Evolutionary conservation across 2,113 vertebrate species (phyloP), one percentile per base, ranked within the genome.

Genomic region (Tachysurus vachellii): DNA sequence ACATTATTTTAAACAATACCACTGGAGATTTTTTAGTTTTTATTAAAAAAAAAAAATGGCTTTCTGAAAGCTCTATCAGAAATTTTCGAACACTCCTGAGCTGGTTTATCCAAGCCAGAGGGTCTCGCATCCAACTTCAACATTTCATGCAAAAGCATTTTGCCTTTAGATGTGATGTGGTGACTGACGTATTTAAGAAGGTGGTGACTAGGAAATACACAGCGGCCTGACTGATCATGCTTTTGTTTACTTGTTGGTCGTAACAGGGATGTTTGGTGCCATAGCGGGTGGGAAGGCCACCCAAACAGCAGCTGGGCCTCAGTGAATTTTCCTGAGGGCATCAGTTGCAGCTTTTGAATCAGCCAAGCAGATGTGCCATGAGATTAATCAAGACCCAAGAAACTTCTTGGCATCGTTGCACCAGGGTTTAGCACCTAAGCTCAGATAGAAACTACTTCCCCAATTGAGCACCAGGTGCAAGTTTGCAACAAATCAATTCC

Each of bases 281-380:
- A 85, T 47, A 54, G 14, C 17, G 54, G n/a, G 28, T 84, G 82
- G 82, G 36, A 87, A 61, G 85, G 66, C 85, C 85, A 87, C 85
- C 87, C 87, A 85, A 90, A 85, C 82, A 88, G 82, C 86, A 87
- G 82, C 87, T 87, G 89, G 75, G 82, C 61, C 88, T 86, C 80
- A 7, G 54, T 42, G 31, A 71, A 75, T 82, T 57, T 28, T 83
- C 89, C 31, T 26, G 54, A 88, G 83, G 81, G 59, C 44, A 44
- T 47, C 84, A 62, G 31, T 1, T 1, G 1, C 31, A 53, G 44
- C 64, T 82, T 77, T 90, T 70, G 82, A 86, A 88, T 80, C 62
- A 12, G 42, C 75, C 83, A 62, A 88, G 82, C 89, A 90, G 85
- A 90, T 86, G 87, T 86, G 89, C 31, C 84, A 44, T 36, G 57